Evolutionary conservation across 2,888 invertebrate genomes (phyloP).

Genomic region (Diadromus collaris): DNA sequence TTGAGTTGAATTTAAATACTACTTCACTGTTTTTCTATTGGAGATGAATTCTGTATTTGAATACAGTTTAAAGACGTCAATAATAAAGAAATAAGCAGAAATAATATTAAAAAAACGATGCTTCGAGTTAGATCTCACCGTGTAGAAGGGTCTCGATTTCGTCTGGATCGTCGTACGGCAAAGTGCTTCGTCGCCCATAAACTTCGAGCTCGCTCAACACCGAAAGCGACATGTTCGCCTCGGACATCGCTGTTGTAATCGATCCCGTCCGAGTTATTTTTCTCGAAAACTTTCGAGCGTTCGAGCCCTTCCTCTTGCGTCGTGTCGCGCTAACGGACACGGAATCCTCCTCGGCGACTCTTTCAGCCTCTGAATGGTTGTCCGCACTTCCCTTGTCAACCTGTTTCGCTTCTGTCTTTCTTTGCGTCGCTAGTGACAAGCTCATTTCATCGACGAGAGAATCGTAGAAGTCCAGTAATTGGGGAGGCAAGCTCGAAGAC

Average conservation of each 20-base stretch:
- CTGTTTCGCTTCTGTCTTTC: neutral
- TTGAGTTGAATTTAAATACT: too few species aligned
- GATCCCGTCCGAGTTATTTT: constrained; percentile 27
- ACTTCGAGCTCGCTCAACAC: constrained; percentile 17
- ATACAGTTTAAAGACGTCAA: too few species aligned
- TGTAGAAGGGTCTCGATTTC: constrained; percentile 67
- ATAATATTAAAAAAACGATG: too few species aligned
- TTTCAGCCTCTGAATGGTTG: constrained; percentile 11
- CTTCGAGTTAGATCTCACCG: constrained; percentile 57
- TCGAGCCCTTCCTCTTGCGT: constrained; percentile 6
- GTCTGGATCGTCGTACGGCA: constrained; percentile 51
- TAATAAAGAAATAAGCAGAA: too few species aligned
- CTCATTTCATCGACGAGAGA: constrained; percentile 68
- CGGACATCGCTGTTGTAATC: constrained; percentile 15
- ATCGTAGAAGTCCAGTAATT: constrained; percentile 72
- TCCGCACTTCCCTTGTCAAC: neutral
- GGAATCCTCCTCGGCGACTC: neutral
- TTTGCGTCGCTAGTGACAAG: constrained; percentile 32
- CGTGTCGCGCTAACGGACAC: neutral
- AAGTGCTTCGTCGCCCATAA: neutral
- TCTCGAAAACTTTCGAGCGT: constrained; percentile 26
- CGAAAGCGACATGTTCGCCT: constrained; percentile 45
- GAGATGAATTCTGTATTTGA: too few species aligned
- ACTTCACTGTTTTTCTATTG: neutral
- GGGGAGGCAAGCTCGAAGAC: constrained; percentile 68